Evolutionary conservation across 2,888 invertebrate species (phyloP).

Genomic region (Hybos culiciformis): DNA sequence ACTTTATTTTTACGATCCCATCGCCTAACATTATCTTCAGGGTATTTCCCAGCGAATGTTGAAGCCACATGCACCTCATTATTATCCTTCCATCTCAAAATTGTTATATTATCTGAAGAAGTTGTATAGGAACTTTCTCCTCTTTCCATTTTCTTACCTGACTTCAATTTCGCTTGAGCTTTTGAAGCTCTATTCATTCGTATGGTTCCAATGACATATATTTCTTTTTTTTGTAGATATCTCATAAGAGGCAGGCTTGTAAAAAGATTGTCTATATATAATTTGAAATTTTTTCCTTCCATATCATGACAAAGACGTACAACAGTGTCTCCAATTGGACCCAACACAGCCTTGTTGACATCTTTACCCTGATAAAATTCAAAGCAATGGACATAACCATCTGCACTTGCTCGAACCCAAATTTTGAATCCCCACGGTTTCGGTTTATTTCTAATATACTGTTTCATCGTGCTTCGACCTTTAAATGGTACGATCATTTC

Average conservation of each 20-base stretch:
- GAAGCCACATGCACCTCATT: background rate
- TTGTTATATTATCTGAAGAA: background rate
- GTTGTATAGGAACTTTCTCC: background rate
- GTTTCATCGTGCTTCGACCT: background rate
- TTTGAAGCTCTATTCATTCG: background rate
- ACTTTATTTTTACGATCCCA: too few species aligned
- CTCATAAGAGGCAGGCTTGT: background rate
- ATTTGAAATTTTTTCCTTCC: background rate
- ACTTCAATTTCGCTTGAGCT: background rate
- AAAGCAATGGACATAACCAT: background rate
- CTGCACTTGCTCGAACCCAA: background rate
- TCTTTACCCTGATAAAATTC: background rate
- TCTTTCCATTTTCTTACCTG: background rate
- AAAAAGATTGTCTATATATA: background rate
- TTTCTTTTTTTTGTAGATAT: background rate
- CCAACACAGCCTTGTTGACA: background rate
- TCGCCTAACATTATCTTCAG: too few species aligned
- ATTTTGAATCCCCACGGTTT: background rate
- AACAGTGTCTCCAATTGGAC: background rate
- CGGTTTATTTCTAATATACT: background rate
- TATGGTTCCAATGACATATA: background rate
- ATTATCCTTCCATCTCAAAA: background rate
- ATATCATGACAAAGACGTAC: background rate
- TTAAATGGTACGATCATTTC: conserved; percentile 13
- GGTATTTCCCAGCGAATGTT: too few species aligned